Conservation (phyloP, 2,797 vertebrate genomes). For the Ambastaia sidthimunki region DNA sequence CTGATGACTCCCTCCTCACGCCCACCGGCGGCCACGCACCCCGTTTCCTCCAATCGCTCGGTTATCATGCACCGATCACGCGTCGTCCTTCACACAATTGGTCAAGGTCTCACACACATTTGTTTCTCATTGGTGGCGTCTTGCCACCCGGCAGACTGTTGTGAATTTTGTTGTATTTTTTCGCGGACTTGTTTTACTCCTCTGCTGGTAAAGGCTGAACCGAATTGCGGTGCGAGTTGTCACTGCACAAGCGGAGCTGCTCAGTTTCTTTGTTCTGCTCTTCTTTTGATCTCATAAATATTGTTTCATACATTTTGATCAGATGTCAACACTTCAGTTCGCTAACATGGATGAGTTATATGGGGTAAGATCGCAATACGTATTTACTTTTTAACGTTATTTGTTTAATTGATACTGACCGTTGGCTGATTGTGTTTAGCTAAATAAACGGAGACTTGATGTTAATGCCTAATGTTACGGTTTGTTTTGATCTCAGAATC, state of each 20-base stretch:
- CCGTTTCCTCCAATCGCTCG: constrained; percentile 80
- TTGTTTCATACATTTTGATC: constrained; percentile 42
- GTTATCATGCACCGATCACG: constrained; percentile 89
- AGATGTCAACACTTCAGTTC: constrained; percentile 71
- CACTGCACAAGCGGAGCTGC: too few relatives aligned
- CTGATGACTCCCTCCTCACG: constrained; percentile 75
- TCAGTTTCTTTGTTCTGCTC: constrained; percentile 76
- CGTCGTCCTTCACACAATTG: constrained; percentile 78
- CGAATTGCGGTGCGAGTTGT: too few relatives aligned
- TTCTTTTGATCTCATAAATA: constrained; percentile 65
- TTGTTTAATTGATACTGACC: not conserved
- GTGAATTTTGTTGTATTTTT: constrained; percentile 83
- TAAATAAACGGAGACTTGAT: not conserved
- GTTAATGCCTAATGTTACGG: not conserved
- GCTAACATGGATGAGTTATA: constrained; percentile 70
- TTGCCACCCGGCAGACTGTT: constrained; percentile 78
- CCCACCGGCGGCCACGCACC: constrained; percentile 82
- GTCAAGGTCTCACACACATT: constrained; percentile 67
- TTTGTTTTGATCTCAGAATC: not conserved
- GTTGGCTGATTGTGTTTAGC: too few relatives aligned
- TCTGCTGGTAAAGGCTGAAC: constrained; percentile 75
- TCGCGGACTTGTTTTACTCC: constrained; percentile 78
- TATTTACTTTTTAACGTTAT: not conserved
- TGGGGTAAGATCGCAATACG: constrained; percentile 70
- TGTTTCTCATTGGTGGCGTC: constrained; percentile 77